These are phyloP conservation scores for Chalcis sispes DNA, from an alignment of 2,888 invertebrate genomes.

Conservation along the genomic window DNA sequence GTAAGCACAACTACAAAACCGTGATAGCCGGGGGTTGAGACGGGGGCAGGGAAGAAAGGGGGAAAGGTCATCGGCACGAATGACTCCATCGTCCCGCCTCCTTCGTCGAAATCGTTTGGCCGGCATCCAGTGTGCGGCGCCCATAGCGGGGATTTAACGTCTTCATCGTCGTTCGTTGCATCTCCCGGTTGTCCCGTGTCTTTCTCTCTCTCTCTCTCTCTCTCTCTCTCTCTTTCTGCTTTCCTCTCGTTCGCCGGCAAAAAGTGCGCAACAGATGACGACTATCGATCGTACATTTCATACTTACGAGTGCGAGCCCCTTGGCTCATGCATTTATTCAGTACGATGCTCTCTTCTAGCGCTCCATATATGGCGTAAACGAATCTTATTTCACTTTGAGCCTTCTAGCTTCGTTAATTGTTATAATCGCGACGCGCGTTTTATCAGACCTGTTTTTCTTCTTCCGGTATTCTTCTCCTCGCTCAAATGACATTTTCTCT, in stretches of 20 bases:
- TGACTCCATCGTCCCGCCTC: neutral
- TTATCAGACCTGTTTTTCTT: no score
- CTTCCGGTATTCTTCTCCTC: no score
- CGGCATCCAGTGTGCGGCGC: constrained; percentile 64
- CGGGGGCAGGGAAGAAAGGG: constrained; percentile 1
- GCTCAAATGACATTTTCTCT: no score
- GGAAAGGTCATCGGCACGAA: neutral
- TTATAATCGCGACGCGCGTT: neutral
- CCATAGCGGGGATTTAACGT: constrained; percentile 61
- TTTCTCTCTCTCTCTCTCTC: neutral
- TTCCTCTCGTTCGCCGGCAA: no score
- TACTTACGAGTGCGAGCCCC: neutral
- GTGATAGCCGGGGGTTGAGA: neutral
- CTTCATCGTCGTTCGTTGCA: constrained; percentile 59
- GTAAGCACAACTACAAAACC: no score
- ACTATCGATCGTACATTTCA: constrained; percentile 43
- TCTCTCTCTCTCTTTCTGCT: no score
- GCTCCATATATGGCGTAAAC: constrained; percentile 44
- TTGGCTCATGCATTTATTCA: constrained; percentile 37
- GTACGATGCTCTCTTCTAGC: constrained; percentile 2
- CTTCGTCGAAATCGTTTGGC: constrained; percentile 61
- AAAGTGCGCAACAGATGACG: constrained; percentile 61
- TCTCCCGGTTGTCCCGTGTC: neutral
- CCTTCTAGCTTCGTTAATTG: constrained; percentile 14
- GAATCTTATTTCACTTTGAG: constrained; percentile 43